These are phyloP conservation scores for Pocillopora verrucosa DNA, from an alignment of 64 coral and sea anemone species.

Conservation along the genomic window DNA sequence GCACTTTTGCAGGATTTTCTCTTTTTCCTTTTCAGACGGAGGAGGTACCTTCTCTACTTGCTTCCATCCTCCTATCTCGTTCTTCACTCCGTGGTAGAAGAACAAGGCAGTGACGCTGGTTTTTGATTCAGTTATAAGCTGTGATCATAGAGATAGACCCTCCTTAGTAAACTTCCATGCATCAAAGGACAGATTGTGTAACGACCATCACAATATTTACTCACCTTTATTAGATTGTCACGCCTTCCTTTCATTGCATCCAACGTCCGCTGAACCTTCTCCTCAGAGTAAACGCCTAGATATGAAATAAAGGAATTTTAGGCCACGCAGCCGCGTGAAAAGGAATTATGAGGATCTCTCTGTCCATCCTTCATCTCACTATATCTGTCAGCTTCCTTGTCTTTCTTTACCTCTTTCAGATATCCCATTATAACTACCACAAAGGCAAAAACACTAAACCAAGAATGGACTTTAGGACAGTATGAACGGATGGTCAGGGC, in stretches of 20 bases:
- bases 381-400: no score
- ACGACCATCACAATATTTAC: no score
- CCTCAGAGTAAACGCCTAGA: slow-evolving; percentile 64
- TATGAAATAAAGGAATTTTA: background rate
- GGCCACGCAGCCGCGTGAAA: background rate
- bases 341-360: background rate
- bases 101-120: slow-evolving; percentile 63
- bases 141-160: background rate
- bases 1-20: slow-evolving; percentile 51
- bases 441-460: no score
- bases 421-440: no score
- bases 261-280: slow-evolving; percentile 47
- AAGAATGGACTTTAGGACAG: no score
- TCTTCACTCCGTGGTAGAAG: slow-evolving; percentile 70
- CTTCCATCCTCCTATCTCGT: slow-evolving; percentile 63
- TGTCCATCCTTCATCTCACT: no score
- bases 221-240: slow-evolving; percentile 56
- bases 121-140: slow-evolving; percentile 38
- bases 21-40: slow-evolving; percentile 5
- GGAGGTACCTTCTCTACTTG: slow-evolving; percentile 6
- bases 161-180: background rate
- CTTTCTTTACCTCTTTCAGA: no score
- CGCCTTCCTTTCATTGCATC: slow-evolving; percentile 71
- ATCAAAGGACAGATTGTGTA: background rate
- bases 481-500: no score